Percentiles rank a stretch among this genome's conserved stretches.
Evolutionary conservation across 2,113 vertebrate species (phyloP).

Genomic region (Heliornis fulica): DNA sequence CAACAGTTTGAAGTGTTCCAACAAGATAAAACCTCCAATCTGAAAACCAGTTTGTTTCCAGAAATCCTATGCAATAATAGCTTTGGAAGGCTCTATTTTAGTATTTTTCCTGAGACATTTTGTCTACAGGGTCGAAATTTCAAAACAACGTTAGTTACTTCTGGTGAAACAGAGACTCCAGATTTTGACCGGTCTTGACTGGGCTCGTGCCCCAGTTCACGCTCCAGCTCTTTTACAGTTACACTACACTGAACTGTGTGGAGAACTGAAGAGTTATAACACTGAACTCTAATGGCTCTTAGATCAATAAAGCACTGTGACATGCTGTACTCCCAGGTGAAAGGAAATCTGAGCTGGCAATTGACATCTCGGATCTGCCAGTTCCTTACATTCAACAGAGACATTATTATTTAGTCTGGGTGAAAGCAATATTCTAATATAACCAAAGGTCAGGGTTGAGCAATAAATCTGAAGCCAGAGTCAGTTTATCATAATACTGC

Average conservation of each 20-base stretch:
- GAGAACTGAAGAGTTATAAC: neutral
- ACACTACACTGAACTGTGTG: neutral
- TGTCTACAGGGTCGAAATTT: neutral
- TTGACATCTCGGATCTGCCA: conserved; percentile 52
- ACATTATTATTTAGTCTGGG: conserved; percentile 58
- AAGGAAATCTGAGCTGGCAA: conserved; percentile 58
- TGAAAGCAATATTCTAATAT: conserved; percentile 67
- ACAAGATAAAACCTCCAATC: too few relatives aligned
- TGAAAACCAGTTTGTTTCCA: too few relatives aligned
- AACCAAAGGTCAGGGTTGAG: conserved; percentile 71
- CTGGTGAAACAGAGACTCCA: neutral
- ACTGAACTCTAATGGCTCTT: conserved; percentile 18
- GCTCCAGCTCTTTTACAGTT: neutral
- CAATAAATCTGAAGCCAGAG: conserved; percentile 64
- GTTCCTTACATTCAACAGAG: conserved; percentile 51
- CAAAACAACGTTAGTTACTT: neutral
- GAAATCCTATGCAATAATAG: neutral
- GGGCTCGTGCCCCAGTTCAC: neutral
- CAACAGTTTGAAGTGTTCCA: neutral
- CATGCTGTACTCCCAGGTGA: conserved; percentile 50
- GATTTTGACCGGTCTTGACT: neutral
- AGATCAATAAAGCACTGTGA: conserved; percentile 60
- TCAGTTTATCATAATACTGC: conserved; percentile 70
- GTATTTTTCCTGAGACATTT: neutral
- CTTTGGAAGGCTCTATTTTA: neutral